Conservation (phyloP, 2,113 vertebrate species). For the Varanus komodoensis region DNA sequence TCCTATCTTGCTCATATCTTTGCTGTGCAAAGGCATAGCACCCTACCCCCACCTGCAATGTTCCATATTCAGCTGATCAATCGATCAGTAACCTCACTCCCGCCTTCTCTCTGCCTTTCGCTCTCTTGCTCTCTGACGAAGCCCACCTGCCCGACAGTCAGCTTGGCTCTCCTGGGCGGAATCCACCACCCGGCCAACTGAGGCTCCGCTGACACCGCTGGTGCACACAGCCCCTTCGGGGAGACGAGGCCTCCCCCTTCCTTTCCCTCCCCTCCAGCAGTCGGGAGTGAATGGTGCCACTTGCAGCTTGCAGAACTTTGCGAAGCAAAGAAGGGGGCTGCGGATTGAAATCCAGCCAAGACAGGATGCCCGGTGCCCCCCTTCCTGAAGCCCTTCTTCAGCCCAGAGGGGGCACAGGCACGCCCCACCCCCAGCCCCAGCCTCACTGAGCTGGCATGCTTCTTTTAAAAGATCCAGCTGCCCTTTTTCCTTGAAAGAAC, state of each 20-base stretch:
- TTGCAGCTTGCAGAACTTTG: neutral
- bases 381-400: neutral
- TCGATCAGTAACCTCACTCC: neutral
- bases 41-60: neutral
- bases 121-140: too few species aligned
- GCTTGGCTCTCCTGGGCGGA: neutral
- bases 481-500: neutral
- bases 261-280: neutral
- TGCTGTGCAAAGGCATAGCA: neutral
- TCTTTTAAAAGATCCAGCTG: neutral
- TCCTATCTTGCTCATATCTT: neutral
- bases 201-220: neutral
- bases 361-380: too few species aligned
- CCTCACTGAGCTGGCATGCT: neutral
- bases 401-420: too few species aligned
- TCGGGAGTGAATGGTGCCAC: too few species aligned
- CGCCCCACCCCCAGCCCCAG: neutral
- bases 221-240: neutral
- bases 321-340: neutral
- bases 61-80: neutral
- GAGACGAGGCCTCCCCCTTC: neutral
- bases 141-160: neutral
- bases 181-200: neutral
- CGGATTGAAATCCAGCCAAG: neutral
- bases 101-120: too few species aligned